Evolutionary conservation across 1,140 invertebrate species (phyloP).

Genomic region (Bombyx mori): DNA sequence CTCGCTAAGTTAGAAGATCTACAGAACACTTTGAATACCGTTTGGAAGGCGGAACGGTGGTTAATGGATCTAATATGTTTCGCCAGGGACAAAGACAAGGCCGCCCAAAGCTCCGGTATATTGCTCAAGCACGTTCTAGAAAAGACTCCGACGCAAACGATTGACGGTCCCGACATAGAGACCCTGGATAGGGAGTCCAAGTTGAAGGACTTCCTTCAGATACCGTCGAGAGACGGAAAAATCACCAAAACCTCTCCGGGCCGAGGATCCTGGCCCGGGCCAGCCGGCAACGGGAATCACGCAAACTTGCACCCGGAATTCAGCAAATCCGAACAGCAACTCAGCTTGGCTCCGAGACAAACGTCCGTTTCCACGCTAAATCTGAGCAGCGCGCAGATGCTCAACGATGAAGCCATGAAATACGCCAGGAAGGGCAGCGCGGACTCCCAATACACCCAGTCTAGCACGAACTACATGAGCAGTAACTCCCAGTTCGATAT

Average conservation of each 20-base stretch:
- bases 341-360: slow-evolving; percentile 71
- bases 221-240: slow-evolving; percentile 80
- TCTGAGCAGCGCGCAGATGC: slow-evolving; percentile 67
- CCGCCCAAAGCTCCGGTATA: slow-evolving; percentile 54
- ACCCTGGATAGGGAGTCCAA: slow-evolving; percentile 39
- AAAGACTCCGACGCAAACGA: slow-evolving; percentile 44
- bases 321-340: slow-evolving; percentile 87
- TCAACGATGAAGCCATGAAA: slow-evolving; percentile 60
- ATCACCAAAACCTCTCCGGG: slow-evolving; percentile 82
- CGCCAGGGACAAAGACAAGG: slow-evolving; percentile 84
- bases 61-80: slow-evolving; percentile 94
- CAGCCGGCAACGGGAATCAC: slow-evolving; percentile 74
- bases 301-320: slow-evolving; percentile 77
- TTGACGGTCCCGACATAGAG: slow-evolving; percentile 26
- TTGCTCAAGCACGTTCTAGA: slow-evolving; percentile 64
- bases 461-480: slow-evolving; percentile 63
- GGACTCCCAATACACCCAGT: slow-evolving; percentile 71
- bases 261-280: slow-evolving; percentile 86
- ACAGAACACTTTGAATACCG: slow-evolving; percentile 83
- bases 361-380: slow-evolving; percentile 65
- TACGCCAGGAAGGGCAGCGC: slow-evolving; percentile 76
- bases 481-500: slow-evolving; percentile 60
- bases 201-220: slow-evolving; percentile 75
- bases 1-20: slow-evolving; percentile 86
- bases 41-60: slow-evolving; percentile 96